Conservation (phyloP, 2,888 invertebrate species). For the Microplitis deprimator region DNA sequence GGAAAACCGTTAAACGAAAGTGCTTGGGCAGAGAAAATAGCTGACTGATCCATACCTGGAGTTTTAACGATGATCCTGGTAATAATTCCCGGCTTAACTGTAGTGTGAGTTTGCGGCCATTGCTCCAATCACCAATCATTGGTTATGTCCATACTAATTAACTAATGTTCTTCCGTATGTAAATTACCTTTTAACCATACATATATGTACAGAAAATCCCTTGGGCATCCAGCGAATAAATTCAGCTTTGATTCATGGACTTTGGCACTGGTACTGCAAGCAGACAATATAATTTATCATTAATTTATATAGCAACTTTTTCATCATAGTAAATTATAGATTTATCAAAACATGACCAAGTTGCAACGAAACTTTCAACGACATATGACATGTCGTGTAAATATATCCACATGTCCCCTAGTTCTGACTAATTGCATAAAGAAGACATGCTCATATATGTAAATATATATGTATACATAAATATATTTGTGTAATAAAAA, state of each 20-base stretch:
- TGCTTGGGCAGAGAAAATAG: conserved; percentile 7
- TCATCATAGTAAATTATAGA: conserved; percentile 4
- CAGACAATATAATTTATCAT: too few species aligned
- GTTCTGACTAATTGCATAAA: conserved; percentile 8
- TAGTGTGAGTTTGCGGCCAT: conserved; percentile 63
- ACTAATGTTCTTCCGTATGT: conserved; percentile 70
- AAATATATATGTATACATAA: background rate
- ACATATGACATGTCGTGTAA: conserved; percentile 12
- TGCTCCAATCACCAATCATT: conserved; percentile 68
- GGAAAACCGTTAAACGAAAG: background rate
- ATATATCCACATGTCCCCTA: background rate
- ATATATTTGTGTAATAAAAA: background rate
- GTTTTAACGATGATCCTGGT: conserved; percentile 71
- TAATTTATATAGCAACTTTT: background rate
- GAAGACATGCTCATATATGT: background rate
- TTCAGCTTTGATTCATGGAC: conserved; percentile 8
- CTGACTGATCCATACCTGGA: conserved; percentile 67
- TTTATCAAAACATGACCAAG: background rate
- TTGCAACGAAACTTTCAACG: background rate
- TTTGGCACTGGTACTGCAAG: background rate
- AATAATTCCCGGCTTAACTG: conserved; percentile 69
- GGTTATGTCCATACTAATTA: conserved; percentile 69
- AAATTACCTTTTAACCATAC: conserved; percentile 57
- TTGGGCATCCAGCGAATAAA: conserved; percentile 3
- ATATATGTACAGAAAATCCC: conserved; percentile 19